These are phyloP conservation scores for Drosophila nigrodunni DNA, from an alignment of 1,140 invertebrate species.

Conservation along the genomic window DNA sequence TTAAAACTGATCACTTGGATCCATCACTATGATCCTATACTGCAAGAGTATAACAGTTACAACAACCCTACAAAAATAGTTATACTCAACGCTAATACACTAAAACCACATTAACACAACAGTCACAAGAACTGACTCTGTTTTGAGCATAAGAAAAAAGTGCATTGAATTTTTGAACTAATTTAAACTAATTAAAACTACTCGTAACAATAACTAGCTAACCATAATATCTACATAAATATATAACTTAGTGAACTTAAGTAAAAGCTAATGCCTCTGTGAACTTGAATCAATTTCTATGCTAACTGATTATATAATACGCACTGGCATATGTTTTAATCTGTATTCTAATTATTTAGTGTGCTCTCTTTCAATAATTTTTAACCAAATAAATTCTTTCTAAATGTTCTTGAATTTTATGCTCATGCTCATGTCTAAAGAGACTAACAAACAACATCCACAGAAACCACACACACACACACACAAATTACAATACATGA, in stretches of 20 bases:
- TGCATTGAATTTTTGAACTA: slow-evolving; percentile 41
- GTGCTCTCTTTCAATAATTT: slow-evolving; percentile 25
- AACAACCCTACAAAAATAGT: slow-evolving; percentile 5
- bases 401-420: slow-evolving; percentile 59
- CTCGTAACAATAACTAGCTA: slow-evolving; percentile 27
- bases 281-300: neutral
- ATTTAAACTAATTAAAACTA: slow-evolving; percentile 21
- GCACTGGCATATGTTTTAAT: slow-evolving; percentile 18
- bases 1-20: no score
- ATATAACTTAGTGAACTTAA: slow-evolving; percentile 25
- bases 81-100: slow-evolving; percentile 52
- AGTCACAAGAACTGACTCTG: slow-evolving; percentile 50
- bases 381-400: slow-evolving; percentile 53
- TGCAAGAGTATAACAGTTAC: slow-evolving; percentile 4
- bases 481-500: slow-evolving; percentile 17
- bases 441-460: slow-evolving; percentile 35
- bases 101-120: slow-evolving; percentile 44
- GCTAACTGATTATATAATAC: neutral
- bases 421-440: slow-evolving; percentile 54
- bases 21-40: no score
- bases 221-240: slow-evolving; percentile 26
- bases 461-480: slow-evolving; percentile 11
- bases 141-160: slow-evolving; percentile 53
- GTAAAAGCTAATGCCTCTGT: slow-evolving; percentile 39
- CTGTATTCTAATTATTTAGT: slow-evolving; percentile 21